A percentile compares a stretch with the other conserved stretches of the same genome.
Conservation (phyloP, 92 coral and sea anemone species). For the Siderastrea radians region DNA sequence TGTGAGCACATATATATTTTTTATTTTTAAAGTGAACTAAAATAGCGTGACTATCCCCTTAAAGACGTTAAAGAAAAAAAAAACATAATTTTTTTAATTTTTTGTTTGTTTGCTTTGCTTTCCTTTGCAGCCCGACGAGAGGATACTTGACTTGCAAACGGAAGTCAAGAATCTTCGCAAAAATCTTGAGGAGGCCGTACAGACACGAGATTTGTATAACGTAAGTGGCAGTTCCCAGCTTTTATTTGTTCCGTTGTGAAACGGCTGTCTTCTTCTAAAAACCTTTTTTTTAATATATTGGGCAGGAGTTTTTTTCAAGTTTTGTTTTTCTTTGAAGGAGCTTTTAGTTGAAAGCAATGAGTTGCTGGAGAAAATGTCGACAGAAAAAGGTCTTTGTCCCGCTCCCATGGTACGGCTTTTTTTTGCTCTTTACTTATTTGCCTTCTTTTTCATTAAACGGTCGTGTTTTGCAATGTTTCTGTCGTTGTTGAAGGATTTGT, state of each 20-base stretch:
- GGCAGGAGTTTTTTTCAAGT: background rate
- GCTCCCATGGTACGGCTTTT: slow-evolving; percentile 12
- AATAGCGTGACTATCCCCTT: too few relatives aligned
- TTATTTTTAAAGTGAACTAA: too few relatives aligned
- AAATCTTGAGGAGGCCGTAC: slow-evolving; percentile 28
- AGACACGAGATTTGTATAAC: slow-evolving; percentile 22
- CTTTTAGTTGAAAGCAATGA: slow-evolving; percentile 31
- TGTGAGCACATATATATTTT: too few relatives aligned
- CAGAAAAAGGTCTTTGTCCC: slow-evolving; percentile 8
- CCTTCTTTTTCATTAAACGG: background rate
- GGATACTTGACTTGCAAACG: background rate
- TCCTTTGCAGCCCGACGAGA: slow-evolving; percentile 28
- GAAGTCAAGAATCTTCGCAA: slow-evolving; percentile 29
- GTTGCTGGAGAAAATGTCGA: slow-evolving; percentile 35
- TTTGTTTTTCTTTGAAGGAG: background rate
- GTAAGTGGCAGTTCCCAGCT: background rate
- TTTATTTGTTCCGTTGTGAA: background rate
- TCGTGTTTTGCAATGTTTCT: too few relatives aligned
- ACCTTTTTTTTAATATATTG: background rate
- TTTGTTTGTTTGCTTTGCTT: background rate
- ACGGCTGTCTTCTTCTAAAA: too few relatives aligned
- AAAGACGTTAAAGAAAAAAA: too few relatives aligned
- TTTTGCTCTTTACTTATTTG: background rate
- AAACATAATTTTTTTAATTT: too few relatives aligned
- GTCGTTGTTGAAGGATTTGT: too few relatives aligned